Evolutionary conservation across 1,140 invertebrate genomes (phyloP), one percentile per base, ranked within the genome.

Genomic region (Aricia agestis): DNA sequence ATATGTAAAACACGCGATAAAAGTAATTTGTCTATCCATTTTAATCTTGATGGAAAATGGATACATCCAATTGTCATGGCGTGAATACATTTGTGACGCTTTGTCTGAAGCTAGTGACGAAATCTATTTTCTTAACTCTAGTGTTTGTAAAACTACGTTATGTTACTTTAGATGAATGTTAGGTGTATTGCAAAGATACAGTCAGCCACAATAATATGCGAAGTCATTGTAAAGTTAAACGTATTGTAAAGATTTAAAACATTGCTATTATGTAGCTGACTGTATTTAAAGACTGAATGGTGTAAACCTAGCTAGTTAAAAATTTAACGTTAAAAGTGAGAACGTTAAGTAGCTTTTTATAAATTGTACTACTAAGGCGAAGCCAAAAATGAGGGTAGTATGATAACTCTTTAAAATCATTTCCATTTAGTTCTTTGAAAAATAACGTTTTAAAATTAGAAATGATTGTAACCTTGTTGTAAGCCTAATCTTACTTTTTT

Each of bases 231-330:
- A 18, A 63, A 63, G 59, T 63, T 63, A 19, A 63, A 63, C 11
- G 18, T 63, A 59, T 59, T 59, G 59, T 63, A 63, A 63, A 63
- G 18, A 18, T 1, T 59, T 17, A 19, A 59, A 63, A 19, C n/a
- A 7, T 0, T 63, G 59, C 18, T 63, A 25, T 63, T 63, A 18
- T 63, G 59, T 63, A 17, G 59, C 59, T 63, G 59, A 63, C 59
- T 63, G 59, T 63, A 63, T 25, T 18, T 25, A 63, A 63, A 63
- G 59, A 63, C 59, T 63, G 59, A 63, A 63, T 25, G 59, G 59
- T 63, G 19, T 52, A 52, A 52, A 52, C 45, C 45, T 52, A 52
- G 45, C 45, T 52, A 52, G 45, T 11, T 19, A 19, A 63, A 63
- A 63, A 63, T 63, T 63, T 19, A 11, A 19, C 2, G 9, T 36